Evolutionary conservation across 2,888 invertebrate genomes (phyloP), one percentile per base, ranked within the genome.

Genomic region (Balanococcus diminutus): DNA sequence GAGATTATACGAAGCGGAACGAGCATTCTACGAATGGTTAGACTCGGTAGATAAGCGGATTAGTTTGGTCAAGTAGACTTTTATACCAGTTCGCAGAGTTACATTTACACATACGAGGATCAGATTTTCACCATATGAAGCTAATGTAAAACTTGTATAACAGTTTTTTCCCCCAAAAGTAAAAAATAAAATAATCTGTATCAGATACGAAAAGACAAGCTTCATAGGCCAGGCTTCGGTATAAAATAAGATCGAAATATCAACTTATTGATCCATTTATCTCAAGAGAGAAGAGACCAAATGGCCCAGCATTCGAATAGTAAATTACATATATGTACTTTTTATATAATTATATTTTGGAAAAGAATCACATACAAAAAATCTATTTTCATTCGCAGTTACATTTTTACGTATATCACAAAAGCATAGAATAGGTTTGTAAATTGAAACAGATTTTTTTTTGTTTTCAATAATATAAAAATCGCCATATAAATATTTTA

Each of bases 1-100:
- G 25, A 25, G 75, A 28, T 79, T 79, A 28, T 79, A 79, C 36
- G 75, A 79, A 19, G 75, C 75, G 6, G 75, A 79, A 79, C 75
- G 36, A 79, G 67, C 67, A 0, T 67, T 67, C 16, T 79, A 79
- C 36, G 36, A 79, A 22, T 79, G 75, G 75, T 36, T 79, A 19
- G 75, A 79, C 6, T 79, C 75, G 9, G 75, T 79, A 14, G 75
- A 79, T 36, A 36, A 79, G 16, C 31, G 75, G 19, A 79, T 79
- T 36, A 79, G 28, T 14, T 32, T 36, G 32, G 36, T 19, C 19
- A 79, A 79, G 75, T 79, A 36, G 56, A 22, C 42, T 42, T 42
- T 42, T 42, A 11, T 14, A 14, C 42, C 19, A n/a, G n/a, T n/a
- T n/a, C n/a, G n/a, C n/a, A n/a, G n/a, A n/a, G n/a, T n/a, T 19